Conservation (phyloP, 2,888 invertebrate genomes). For the Lymantria dispar region DNA sequence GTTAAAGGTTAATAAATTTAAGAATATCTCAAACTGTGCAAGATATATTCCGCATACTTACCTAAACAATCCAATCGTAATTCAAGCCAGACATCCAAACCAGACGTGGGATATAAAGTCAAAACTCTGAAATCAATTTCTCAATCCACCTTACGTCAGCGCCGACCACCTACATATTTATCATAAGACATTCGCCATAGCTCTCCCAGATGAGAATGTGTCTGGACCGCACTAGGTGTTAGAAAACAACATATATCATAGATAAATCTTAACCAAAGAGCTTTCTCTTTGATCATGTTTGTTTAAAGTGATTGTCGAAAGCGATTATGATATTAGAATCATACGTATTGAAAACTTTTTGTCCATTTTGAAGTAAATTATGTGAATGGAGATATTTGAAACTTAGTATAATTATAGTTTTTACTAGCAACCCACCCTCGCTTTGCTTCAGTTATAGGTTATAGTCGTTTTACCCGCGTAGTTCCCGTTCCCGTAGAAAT, state of each 20-base stretch:
- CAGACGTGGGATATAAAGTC: not conserved
- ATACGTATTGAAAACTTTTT: no score
- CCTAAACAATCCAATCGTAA: not conserved
- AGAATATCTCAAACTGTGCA: no score
- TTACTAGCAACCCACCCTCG: no score
- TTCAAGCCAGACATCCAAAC: not conserved
- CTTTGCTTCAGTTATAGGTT: no score
- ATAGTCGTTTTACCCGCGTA: no score
- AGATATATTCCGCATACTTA: not conserved
- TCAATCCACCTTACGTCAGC: conserved; percentile 27
- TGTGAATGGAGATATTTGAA: no score
- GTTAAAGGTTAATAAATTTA: no score
- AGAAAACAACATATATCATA: conserved; percentile 57
- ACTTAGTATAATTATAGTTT: no score
- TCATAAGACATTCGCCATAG: conserved; percentile 24
- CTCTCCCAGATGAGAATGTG: conserved; percentile 25
- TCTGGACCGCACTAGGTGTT: conserved; percentile 35
- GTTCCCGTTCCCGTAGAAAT: no score
- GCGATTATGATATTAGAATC: no score
- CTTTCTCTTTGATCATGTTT: not conserved
- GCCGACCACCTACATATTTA: conserved; percentile 12
- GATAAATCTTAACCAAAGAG: conserved; percentile 29
- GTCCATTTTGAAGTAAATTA: no score
- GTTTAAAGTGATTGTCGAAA: not conserved
- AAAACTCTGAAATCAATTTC: conserved; percentile 23